Conservation (phyloP, 2,888 invertebrate genomes). For the Acanthoscelides obtectus region DNA sequence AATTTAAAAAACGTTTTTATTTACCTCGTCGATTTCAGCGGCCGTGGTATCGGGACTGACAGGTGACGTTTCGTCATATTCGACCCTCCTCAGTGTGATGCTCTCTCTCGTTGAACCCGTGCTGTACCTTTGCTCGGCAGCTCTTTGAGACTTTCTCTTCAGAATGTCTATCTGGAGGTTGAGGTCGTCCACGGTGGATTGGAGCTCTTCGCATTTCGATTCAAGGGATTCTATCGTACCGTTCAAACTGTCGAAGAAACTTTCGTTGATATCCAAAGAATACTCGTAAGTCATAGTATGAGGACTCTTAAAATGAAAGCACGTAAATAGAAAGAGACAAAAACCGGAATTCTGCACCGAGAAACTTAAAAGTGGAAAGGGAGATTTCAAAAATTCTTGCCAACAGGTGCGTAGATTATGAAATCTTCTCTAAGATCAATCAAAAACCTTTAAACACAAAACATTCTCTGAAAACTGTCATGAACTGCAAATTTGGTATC, state of each 20-base stretch:
- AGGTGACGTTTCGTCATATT: conserved; percentile 18
- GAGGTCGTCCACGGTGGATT: conserved; percentile 73
- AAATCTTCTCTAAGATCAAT: too few relatives aligned
- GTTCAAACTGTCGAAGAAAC: conserved; percentile 58
- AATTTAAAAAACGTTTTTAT: conserved; percentile 4
- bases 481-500: too few relatives aligned
- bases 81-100: conserved; percentile 22
- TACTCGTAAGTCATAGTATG: too few relatives aligned
- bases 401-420: too few relatives aligned
- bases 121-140: conserved; percentile 18
- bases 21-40: conserved; percentile 29
- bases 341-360: too few relatives aligned
- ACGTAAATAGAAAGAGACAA: too few relatives aligned
- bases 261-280: too few relatives aligned
- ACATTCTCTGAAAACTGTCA: too few relatives aligned
- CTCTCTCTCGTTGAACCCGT: conserved; percentile 15
- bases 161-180: conserved; percentile 58
- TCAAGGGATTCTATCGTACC: conserved; percentile 76
- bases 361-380: too few relatives aligned
- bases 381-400: too few relatives aligned
- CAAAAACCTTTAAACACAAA: too few relatives aligned
- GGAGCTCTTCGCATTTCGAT: conserved; percentile 76
- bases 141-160: conserved; percentile 40
- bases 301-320: too few relatives aligned
- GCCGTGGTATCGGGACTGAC: conserved; percentile 27